Evolutionary conservation across 2,797 vertebrate genomes (phyloP), one percentile per base, ranked within the genome.

Genomic region (Hoplostethus mediterraneus): DNA sequence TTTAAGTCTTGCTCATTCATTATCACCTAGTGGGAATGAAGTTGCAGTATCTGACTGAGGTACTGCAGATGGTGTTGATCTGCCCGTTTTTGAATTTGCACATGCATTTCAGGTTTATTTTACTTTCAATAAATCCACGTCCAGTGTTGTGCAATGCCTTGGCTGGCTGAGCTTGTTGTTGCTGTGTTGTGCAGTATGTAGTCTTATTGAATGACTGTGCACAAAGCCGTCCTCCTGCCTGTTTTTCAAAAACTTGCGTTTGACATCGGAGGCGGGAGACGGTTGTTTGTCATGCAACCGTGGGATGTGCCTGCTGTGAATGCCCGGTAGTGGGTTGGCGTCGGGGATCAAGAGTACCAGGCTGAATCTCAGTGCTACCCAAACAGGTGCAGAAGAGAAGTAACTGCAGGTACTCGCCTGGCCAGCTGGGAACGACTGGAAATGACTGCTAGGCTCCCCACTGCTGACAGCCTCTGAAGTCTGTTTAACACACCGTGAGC

Each of bases 101-200:
- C 48, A 60, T 69, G 47, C 63, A 65, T 75, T 79, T 78, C 8
- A 64, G 60, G 56, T 68, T 86, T 67, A 62, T 87, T 87, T 77
- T 81, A 42, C 59, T 69, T 73, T 78, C 28, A 30, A 16, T 63
- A 52, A 56, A 52, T n/a, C 21, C 59, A 13, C 48, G 33, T 68
- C 62, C 28, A 14, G 55, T 66, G 73, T 77, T 69, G 38, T 40
- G 3, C 49, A 25, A 44, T 36, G 73, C 33, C 44, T 64, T 60
- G 11, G 16, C 3, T 36, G 45, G 7, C 45, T 14, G 38, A 8
- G 38, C 38, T 40, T 40, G 38, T 53, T 52, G 49, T 36, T 63
- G n/a, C 25, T 38, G 16, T 9, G 48, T 25, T 16, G 13, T 49
- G 8, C 16, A 17, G 45, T 63, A 8, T 40, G 38, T 6, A 36